Percentiles rank a stretch among this genome's conserved stretches.
Conservation (phyloP, 1,140 invertebrate genomes). For the Ceratitis capitata region DNA sequence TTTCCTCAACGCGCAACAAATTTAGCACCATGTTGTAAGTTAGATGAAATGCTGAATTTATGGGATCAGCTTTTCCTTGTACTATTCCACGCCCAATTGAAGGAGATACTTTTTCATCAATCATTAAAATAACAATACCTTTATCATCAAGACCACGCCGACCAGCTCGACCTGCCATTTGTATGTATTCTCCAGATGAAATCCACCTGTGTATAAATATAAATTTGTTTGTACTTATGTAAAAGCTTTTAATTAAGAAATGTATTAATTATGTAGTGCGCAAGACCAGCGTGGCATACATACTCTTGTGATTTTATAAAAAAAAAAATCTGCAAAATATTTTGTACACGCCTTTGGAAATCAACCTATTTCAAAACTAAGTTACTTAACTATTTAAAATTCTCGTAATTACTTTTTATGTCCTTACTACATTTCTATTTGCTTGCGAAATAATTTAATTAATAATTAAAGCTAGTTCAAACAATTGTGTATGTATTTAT, state of each 20-base stretch:
- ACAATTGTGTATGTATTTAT: too few species aligned
- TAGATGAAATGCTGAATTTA: constrained; percentile 98
- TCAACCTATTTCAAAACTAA: constrained; percentile 66
- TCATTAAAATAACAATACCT: constrained; percentile 98
- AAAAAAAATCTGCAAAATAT: too few species aligned
- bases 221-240: too few species aligned
- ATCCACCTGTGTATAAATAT: too few species aligned
- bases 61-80: constrained; percentile 92
- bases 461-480: too few species aligned
- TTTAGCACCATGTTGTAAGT: constrained; percentile 99
- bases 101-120: constrained; percentile 96
- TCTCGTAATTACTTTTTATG: too few species aligned
- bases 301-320: too few species aligned
- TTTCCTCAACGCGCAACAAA: constrained; percentile 95
- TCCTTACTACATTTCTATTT: too few species aligned
- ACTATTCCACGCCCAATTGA: constrained; percentile 85
- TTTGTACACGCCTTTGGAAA: constrained; percentile 98
- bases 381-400: neutral
- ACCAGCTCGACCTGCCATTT: constrained; percentile 99
- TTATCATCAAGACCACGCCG: constrained; percentile 96
- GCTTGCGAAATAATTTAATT: too few species aligned
- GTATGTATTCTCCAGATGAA: constrained; percentile 98
- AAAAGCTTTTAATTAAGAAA: too few species aligned
- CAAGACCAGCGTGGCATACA: too few species aligned
- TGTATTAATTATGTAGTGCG: too few species aligned